Evolutionary conservation across 2,888 invertebrate species (phyloP).

Genomic region (Lycia hirtaria): DNA sequence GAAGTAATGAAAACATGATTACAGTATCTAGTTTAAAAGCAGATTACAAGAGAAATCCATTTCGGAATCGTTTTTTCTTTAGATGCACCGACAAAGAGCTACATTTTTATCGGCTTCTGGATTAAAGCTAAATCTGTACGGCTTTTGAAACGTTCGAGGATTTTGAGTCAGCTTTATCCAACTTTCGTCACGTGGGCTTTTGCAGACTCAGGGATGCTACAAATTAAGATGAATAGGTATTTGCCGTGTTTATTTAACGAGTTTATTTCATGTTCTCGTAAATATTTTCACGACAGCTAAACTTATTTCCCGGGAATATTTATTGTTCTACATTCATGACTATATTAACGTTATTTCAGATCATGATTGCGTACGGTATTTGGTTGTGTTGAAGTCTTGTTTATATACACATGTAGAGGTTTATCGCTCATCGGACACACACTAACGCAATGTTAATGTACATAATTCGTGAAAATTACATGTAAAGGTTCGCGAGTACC

Average conservation of each 20-base stretch:
- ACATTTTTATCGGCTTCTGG: conserved; percentile 18
- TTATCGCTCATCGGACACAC: too few species aligned
- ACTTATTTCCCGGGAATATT: background rate
- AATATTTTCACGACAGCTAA: background rate
- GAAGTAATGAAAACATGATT: too few species aligned
- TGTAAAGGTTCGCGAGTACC: too few species aligned
- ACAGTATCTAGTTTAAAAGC: too few species aligned
- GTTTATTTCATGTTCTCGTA: background rate
- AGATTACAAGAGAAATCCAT: conserved; percentile 26
- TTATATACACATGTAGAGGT: too few species aligned
- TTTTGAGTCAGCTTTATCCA: conserved; percentile 11
- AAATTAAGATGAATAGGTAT: background rate
- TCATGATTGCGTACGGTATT: too few species aligned
- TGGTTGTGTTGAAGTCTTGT: too few species aligned
- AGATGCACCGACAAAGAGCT: conserved; percentile 17
- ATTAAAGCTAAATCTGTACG: conserved; percentile 20
- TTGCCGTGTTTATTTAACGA: background rate
- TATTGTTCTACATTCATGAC: too few species aligned
- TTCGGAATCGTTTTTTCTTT: conserved; percentile 22
- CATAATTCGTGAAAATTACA: too few species aligned
- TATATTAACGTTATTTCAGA: too few species aligned
- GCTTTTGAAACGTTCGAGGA: conserved; percentile 21
- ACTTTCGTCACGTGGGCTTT: conserved; percentile 11
- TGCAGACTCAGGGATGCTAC: background rate
- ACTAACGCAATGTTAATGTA: too few species aligned